Conservation (phyloP, 2,888 invertebrate genomes). For the Ferdinandea cuprea region DNA sequence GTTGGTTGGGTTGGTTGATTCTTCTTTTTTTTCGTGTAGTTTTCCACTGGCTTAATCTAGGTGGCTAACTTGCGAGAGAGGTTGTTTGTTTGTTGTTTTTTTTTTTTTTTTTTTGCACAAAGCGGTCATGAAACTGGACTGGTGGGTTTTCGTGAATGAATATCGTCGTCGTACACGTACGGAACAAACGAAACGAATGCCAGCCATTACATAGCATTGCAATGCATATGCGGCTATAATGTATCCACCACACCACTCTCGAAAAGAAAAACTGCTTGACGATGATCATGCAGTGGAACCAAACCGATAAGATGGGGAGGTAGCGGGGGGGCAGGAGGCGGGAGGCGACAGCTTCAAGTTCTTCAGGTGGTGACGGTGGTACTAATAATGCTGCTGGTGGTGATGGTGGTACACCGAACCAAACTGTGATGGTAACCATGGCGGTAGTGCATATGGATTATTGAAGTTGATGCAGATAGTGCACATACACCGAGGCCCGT, state of each 20-base stretch:
- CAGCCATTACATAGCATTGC: slow-evolving; percentile 59
- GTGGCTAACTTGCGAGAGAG: slow-evolving; percentile 55
- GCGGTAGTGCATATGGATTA: slow-evolving; percentile 66
- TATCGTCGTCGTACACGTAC: slow-evolving; percentile 63
- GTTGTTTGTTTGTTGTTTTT: no score
- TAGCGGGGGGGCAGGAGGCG: slow-evolving; percentile 3
- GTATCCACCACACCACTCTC: slow-evolving; percentile 55
- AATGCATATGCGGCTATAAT: slow-evolving; percentile 57
- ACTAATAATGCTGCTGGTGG: slow-evolving; percentile 41
- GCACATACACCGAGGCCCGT: slow-evolving; percentile 60
- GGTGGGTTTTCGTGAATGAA: slow-evolving; percentile 75
- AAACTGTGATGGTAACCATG: slow-evolving; percentile 63
- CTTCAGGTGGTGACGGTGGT: slow-evolving; percentile 69
- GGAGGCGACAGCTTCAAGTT: slow-evolving; percentile 61
- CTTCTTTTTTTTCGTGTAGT: slow-evolving; percentile 51
- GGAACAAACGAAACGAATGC: slow-evolving; percentile 67
- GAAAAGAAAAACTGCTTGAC: slow-evolving; percentile 62
- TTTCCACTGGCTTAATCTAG: slow-evolving; percentile 67
- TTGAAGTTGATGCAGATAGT: slow-evolving; percentile 73
- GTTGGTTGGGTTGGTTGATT: slow-evolving; percentile 55
- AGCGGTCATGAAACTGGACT: slow-evolving; percentile 74
- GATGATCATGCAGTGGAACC: slow-evolving; percentile 72
- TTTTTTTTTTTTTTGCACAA: slow-evolving; percentile 54
- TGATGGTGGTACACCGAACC: slow-evolving; percentile 51
- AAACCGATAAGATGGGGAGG: slow-evolving; percentile 7